phyloP scores from a whole-genome alignment of 2,888 invertebrate species.

The Drosophila rellima region DNA sequence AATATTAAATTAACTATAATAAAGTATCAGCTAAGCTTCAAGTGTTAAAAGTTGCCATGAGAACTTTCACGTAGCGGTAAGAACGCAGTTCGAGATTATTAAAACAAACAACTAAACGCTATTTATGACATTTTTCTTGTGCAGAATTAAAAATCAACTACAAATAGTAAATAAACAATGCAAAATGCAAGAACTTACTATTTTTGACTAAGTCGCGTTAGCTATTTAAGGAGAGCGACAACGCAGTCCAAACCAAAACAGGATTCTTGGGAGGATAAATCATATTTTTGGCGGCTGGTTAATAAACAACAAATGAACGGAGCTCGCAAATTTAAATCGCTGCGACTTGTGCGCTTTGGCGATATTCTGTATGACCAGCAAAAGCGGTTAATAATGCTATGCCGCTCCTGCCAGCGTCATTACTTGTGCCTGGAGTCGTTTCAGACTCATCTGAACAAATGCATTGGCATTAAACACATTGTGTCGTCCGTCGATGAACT shows the following conservation, averaged over 20 bases:
- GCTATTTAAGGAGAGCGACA: background rate
- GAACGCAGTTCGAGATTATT: background rate
- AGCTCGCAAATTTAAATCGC: slow-evolving; percentile 41
- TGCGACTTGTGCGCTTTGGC: slow-evolving; percentile 71
- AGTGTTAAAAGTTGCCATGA: background rate
- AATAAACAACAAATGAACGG: slow-evolving; percentile 59
- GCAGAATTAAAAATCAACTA: background rate
- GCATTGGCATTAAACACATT: slow-evolving; percentile 63
- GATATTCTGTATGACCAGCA: slow-evolving; percentile 77
- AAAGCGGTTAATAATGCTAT: slow-evolving; percentile 65
- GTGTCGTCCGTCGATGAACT: slow-evolving; percentile 44
- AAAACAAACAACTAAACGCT: background rate
- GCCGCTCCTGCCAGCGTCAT: slow-evolving; percentile 72
- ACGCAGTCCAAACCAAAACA: background rate
- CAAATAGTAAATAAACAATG: background rate
- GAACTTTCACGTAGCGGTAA: background rate
- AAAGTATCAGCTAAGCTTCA: background rate
- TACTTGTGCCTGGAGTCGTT: slow-evolving; percentile 63
- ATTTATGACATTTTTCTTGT: background rate
- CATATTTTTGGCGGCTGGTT: background rate
- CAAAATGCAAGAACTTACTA: background rate
- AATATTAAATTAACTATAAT: background rate
- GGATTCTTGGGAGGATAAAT: background rate
- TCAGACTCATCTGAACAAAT: slow-evolving; percentile 66
- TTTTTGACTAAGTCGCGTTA: too few species aligned